These are phyloP conservation scores for Chionomys nivalis DNA, from an alignment of 2,113 vertebrate species.

Conservation along the genomic window DNA sequence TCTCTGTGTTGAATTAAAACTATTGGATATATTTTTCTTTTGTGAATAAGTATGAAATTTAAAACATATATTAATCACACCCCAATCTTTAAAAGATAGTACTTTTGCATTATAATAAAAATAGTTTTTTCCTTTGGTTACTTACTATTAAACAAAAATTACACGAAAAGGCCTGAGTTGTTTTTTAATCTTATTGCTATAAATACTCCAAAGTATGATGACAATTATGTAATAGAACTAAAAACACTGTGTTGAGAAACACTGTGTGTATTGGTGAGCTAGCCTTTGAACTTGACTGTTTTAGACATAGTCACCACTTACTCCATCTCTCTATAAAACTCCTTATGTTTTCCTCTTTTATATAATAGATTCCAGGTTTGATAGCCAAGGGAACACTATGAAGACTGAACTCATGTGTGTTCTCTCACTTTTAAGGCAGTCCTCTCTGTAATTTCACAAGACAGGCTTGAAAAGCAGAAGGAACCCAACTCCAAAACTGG, in stretches of 20 bases:
- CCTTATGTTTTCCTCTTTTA: conserved; percentile 61
- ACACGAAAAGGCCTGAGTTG: background rate
- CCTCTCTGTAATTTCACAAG: conserved; percentile 74
- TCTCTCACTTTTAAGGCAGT: conserved; percentile 70
- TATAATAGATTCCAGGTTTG: conserved; percentile 76
- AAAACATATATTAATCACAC: background rate
- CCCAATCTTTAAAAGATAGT: conserved; percentile 8
- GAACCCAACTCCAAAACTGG: conserved; percentile 76
- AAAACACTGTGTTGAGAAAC: conserved; percentile 28
- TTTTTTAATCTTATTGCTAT: conserved; percentile 38
- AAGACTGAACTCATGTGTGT: conserved; percentile 63
- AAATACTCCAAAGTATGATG: conserved; percentile 40
- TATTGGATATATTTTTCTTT: background rate
- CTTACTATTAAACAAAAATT: conserved; percentile 29
- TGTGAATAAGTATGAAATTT: conserved; percentile 15
- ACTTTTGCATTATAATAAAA: conserved; percentile 40
- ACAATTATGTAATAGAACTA: conserved; percentile 2
- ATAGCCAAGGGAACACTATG: conserved; percentile 52
- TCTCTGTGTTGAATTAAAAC: conserved; percentile 24
- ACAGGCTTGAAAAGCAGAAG: conserved; percentile 75
- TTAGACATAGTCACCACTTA: conserved; percentile 65
- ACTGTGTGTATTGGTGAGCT: conserved; percentile 15
- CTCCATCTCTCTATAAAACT: conserved; percentile 69
- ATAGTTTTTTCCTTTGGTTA: conserved; percentile 27
- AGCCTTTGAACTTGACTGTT: conserved; percentile 28